Conservation (phyloP, 2,113 vertebrate genomes). For the Leucopsar rothschildi region DNA sequence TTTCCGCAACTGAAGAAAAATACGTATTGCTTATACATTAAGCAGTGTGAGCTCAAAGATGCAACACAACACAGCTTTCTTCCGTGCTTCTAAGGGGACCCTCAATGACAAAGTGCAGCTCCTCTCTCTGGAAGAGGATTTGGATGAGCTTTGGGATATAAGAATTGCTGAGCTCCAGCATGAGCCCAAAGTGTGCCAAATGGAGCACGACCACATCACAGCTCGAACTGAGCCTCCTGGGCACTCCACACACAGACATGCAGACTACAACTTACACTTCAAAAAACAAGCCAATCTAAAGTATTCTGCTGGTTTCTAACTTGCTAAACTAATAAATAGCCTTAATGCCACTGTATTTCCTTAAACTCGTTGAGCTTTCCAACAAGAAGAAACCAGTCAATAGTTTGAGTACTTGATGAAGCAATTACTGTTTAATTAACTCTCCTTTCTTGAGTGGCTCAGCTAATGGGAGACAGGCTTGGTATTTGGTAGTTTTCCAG, state of each 20-base stretch:
- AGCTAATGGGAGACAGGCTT: background rate
- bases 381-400: background rate
- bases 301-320: background rate
- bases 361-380: background rate
- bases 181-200: background rate
- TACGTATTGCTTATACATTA: fast-evolving
- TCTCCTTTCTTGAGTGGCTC: background rate
- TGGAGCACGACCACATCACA: fast-evolving
- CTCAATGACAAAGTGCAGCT: background rate
- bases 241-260: fast-evolving
- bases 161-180: background rate
- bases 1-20: background rate
- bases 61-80: background rate
- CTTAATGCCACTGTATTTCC: background rate
- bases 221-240: background rate
- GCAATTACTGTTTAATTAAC: background rate
- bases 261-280: background rate
- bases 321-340: background rate
- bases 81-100: too few relatives aligned
- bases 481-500: background rate
- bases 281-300: background rate
- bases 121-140: background rate
- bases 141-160: background rate
- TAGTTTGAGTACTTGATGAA: background rate
- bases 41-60: background rate